These are phyloP conservation scores for Zosterops hypoxanthus DNA, from an alignment of 2,113 vertebrate genomes.

Conservation along the genomic window DNA sequence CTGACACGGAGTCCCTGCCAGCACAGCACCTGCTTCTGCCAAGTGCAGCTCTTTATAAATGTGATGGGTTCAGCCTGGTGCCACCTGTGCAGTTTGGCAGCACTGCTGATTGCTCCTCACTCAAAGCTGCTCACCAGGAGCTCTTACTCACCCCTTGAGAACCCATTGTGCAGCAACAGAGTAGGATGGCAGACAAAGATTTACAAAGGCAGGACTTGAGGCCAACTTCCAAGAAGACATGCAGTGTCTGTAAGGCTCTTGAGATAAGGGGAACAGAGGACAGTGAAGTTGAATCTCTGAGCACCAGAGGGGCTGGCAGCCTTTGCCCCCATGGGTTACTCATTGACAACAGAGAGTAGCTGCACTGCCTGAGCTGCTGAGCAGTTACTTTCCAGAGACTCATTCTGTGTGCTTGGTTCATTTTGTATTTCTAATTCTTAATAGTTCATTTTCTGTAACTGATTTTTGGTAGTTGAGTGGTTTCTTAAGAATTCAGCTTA, in stretches of 20 bases:
- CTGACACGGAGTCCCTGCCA: neutral
- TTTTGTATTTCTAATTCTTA: neutral
- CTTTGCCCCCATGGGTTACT: neutral
- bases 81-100: constrained; percentile 19
- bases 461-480: neutral
- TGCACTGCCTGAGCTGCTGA: neutral
- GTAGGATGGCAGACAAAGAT: neutral
- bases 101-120: neutral
- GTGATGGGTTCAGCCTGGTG: neutral
- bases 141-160: neutral
- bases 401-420: neutral
- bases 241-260: neutral
- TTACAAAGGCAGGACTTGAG: neutral
- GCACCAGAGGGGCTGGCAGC: accelerated
- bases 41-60: constrained; percentile 9
- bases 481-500: neutral
- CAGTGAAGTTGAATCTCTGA: neutral
- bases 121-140: neutral
- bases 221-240: neutral
- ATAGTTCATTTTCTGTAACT: neutral
- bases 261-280: neutral
- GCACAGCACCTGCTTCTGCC: constrained; percentile 19
- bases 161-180: neutral
- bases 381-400: neutral
- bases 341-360: accelerated